Base-by-base conservation (phyloP, 2,888 invertebrate species). In the Gnatocerus cornutus region DNA sequence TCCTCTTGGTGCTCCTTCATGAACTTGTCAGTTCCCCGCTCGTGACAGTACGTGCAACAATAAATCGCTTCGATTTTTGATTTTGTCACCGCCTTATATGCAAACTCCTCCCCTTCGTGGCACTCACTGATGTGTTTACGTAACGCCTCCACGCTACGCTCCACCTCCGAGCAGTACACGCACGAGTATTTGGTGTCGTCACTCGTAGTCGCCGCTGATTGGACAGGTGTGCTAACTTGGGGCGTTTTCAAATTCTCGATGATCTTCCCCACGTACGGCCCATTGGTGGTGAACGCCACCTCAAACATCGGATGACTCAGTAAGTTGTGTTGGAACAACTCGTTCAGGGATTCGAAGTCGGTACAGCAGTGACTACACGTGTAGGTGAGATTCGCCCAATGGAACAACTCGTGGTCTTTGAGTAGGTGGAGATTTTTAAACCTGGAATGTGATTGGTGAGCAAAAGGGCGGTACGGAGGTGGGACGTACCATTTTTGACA, bases 351-450 rank as follows among this genome's bases (percentile, higher is more conserved):
- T 13, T 80, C 72, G 0, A 81, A 80, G 39, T 78, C 80, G 50
- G 77, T 80, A 0, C 75, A 69, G 73, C 89, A 90, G 64, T 85
- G 80, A 0, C 69, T 72, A 73, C 89, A 90, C 0, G 74, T 75
- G 68, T 78, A 86, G 0, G 87, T 86, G 68, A 86, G 86, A 6
- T 87, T 73, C 3, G 83, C 81, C 83, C 85, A 87, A 77, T 89
- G 89, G 1, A 83, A 79, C 30, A 85, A 77, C 4, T 85, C 77
- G 74, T 89, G 89, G 45, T 82, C 80, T 10, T 80, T 81, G n/a
- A 87, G 56, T 9, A 78, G 76, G 10, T 75, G 74, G 3, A 65
- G 43, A 48, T 79, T 58, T 72, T 74, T 73, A 62, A 73, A 77
- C 66, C 76, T 77, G 55, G 10, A 77, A 70, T n/a, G 7, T 41